Percentiles rank a stretch among this genome's conserved stretches.
phyloP scores from a whole-genome alignment of 2,888 invertebrate species.

The Enchytraeus crypticus region DNA sequence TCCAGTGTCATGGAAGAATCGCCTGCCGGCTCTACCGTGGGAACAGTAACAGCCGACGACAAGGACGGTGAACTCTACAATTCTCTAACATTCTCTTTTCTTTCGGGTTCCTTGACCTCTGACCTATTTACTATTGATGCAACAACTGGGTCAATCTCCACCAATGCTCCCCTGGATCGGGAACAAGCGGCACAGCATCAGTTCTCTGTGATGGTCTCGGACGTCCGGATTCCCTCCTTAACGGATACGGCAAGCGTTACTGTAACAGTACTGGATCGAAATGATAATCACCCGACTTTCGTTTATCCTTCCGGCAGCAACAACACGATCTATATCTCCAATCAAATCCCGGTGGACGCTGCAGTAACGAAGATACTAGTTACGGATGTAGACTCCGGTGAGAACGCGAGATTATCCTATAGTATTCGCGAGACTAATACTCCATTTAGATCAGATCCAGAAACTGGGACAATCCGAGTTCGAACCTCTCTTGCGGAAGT shows the following conservation, averaged over 20 bases:
- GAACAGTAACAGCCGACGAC: slow-evolving; percentile 11
- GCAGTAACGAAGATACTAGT: slow-evolving; percentile 15
- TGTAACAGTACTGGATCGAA: slow-evolving; percentile 18
- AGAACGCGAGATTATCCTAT: slow-evolving; percentile 18
- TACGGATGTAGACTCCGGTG: slow-evolving; percentile 15
- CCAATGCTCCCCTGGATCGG: slow-evolving; percentile 12
- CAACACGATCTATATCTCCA: slow-evolving; percentile 18
- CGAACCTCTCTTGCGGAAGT: neutral
- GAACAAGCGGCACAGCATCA: slow-evolving; percentile 16
- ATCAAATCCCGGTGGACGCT: slow-evolving; percentile 11
- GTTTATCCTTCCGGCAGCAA: slow-evolving; percentile 17
- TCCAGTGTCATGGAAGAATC: slow-evolving; percentile 8
- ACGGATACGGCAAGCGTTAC: slow-evolving; percentile 17
- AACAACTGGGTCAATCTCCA: slow-evolving; percentile 12
- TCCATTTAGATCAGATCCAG: slow-evolving; percentile 1
- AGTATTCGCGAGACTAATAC: neutral
- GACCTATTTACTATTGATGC: slow-evolving; percentile 14
- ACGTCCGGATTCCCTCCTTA: neutral
- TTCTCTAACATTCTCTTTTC: slow-evolving; percentile 5
- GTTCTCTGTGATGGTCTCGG: slow-evolving; percentile 9
- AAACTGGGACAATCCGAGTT: slow-evolving; percentile 2
- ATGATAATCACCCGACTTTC: slow-evolving; percentile 21
- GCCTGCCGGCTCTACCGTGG: slow-evolving; percentile 11
- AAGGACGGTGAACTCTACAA: slow-evolving; percentile 9
- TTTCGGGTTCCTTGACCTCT: slow-evolving; percentile 38